Base-by-base conservation (phyloP, 2,888 invertebrate genomes). In the Lasioglossum malachurum region DNA sequence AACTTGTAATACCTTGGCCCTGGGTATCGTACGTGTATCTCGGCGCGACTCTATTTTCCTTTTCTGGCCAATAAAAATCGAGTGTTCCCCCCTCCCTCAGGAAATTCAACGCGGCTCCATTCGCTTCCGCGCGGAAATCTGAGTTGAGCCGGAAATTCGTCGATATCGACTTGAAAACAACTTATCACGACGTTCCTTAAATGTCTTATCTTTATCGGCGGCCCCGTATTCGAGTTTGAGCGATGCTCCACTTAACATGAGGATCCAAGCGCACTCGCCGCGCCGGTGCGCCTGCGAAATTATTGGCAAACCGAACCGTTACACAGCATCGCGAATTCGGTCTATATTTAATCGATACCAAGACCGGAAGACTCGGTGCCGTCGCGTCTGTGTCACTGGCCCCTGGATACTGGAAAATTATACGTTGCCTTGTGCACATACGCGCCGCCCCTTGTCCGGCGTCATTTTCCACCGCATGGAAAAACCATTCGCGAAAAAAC, bases 321-420 rank as follows among this genome's bases (percentile, higher is more conserved):
- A 5, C 44, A 23, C n/a, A 4, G 23, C 19, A 2, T 8, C 64
- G 12, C 4, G 23, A 76, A 46, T 75, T 67, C 41, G 75, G 87
- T 85, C 87, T 85, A 85, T 82, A 89, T 35, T 82, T 81, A 83
- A 71, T 75, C 89, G 60, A 78, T 81, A 80, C 31, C 41, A 27
- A 27, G 27, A 60, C 57, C 80, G 79, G 83, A 89, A 87, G 82
- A 71, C 76, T 57, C n/a, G 89, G 85, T 87, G 89, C 85, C 87
- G 60, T 64, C 60, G 64, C 75, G 89, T 86, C 87, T 87, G 87
- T 80, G 89, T 89, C 87, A 79, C 79, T 83, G 89, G 60, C 83
- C 82, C 72, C 46, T 80, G 75, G 83, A 87, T 85, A 83, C 78
- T 49, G 75, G 64, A 75, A 72, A 87, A 85, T 89, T 87, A 82